Evolutionary conservation across 37 sponge, comb jelly and placozoan genomes (phyloP).

Genomic region (Hormiphora californensis): DNA sequence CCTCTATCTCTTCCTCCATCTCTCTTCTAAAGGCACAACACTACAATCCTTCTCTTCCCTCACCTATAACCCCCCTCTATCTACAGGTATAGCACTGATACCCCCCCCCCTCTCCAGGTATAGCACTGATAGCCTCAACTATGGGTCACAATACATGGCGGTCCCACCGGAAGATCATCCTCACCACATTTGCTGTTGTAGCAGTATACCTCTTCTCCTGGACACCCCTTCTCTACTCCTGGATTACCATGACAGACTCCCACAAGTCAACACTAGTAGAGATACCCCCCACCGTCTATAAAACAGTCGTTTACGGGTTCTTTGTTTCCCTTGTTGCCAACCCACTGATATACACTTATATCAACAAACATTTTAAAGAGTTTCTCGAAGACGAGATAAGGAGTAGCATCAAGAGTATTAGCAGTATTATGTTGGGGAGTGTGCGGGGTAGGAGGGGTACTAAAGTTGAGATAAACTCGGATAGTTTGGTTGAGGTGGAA

Average conservation of each 20-base stretch:
- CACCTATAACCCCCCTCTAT: no score
- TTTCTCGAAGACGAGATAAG: neutral
- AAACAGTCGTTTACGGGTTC: neutral
- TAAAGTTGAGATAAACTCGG: no score
- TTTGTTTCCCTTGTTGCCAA: neutral
- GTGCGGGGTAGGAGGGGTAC: neutral
- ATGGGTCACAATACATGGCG: neutral
- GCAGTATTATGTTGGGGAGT: neutral
- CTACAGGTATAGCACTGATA: neutral
- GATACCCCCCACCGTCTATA: neutral
- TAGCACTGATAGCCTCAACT: neutral
- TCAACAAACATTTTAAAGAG: neutral
- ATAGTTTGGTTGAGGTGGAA: no score
- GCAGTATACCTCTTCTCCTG: constrained; percentile 17
- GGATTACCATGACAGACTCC: neutral
- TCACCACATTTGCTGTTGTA: neutral
- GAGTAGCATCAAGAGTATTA: neutral
- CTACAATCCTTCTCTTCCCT: no score
- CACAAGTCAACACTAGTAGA: constrained; percentile 1
- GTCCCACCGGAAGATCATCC: neutral
- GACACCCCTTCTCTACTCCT: constrained; percentile 23
- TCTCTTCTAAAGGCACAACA: no score
- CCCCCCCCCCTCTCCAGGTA: neutral
- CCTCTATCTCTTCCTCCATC: no score
- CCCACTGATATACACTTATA: neutral